A percentile compares a stretch with the other conserved stretches of the same genome.
These are phyloP conservation scores for Tiphia femorata DNA, from an alignment of 2,888 invertebrate genomes.

Conservation along the genomic window DNA sequence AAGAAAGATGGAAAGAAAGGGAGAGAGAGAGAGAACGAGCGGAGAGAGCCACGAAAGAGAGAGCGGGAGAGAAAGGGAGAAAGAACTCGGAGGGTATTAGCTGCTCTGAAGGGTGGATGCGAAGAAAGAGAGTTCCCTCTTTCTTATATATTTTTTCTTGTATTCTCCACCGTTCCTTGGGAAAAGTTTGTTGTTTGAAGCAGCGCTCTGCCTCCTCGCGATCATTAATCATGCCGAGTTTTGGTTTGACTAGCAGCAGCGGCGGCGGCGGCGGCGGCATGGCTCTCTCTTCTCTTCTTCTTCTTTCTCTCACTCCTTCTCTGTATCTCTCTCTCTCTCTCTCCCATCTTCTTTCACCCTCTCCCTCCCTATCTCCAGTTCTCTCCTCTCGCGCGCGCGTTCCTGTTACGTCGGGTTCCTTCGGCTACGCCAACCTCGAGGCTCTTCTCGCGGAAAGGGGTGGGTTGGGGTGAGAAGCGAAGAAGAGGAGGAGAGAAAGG, in stretches of 20 bases:
- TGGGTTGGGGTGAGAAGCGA: background rate
- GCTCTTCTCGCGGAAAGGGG: constrained; percentile 16
- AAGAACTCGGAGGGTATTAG: constrained; percentile 66
- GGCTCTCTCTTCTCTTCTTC: constrained; percentile 37
- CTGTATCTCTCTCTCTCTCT: constrained; percentile 37
- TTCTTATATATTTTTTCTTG: constrained; percentile 68
- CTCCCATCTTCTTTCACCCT: constrained; percentile 59
- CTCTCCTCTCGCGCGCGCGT: constrained; percentile 25
- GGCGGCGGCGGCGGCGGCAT: constrained; percentile 53
- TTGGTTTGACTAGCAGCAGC: constrained; percentile 66
- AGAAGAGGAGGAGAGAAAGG: constrained; percentile 35
- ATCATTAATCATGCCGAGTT: constrained; percentile 75
- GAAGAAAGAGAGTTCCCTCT: constrained; percentile 68
- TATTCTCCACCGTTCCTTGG: constrained; percentile 70
- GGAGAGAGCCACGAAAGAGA: no score
- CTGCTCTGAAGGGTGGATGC: constrained; percentile 67
- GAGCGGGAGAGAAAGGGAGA: constrained; percentile 41
- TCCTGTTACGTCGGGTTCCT: constrained; percentile 46
- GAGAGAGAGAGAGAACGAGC: constrained; percentile 53
- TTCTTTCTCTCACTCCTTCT: constrained; percentile 43
- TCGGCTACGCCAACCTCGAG: constrained; percentile 39
- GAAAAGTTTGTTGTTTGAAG: constrained; percentile 77
- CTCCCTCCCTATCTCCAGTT: constrained; percentile 28
- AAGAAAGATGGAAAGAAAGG: constrained; percentile 28
- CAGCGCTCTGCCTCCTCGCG: constrained; percentile 69